Conservation (phyloP, 2,797 vertebrate genomes). For the Sebastes minor region DNA sequence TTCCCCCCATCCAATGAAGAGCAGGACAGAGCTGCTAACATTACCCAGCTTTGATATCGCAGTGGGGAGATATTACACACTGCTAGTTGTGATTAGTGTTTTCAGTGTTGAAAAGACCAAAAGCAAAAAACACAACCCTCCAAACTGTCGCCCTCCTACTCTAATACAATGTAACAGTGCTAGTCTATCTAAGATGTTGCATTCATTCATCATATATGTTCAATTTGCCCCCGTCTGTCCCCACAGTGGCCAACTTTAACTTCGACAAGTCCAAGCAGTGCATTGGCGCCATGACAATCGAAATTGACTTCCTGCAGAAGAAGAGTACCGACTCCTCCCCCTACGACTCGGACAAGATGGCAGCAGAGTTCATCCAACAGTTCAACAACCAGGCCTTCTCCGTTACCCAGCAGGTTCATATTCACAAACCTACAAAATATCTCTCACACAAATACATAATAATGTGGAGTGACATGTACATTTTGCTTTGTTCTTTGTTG, state of each 20-base stretch:
- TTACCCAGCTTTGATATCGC: neutral
- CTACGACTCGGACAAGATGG: conserved; percentile 97
- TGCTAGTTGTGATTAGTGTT: neutral
- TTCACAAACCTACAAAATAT: neutral
- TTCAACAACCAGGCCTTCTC: conserved; percentile 96
- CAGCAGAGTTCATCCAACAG: conserved; percentile 94
- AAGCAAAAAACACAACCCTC: neutral
- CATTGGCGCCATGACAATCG: conserved; percentile 94
- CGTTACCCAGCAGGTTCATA: conserved; percentile 91
- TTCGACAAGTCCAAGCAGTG: conserved; percentile 97
- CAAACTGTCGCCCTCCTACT: neutral
- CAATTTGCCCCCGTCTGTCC: neutral
- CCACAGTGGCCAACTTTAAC: conserved; percentile 88
- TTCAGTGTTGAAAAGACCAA: neutral
- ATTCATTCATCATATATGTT: neutral
- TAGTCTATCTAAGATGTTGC: too few relatives aligned
- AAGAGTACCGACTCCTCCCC: conserved; percentile 94
- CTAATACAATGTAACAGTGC: neutral
- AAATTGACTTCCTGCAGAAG: conserved; percentile 98
- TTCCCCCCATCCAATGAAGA: neutral
- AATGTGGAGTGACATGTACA: neutral
- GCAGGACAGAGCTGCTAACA: neutral
- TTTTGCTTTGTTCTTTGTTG: neutral
- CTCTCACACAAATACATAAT: too few relatives aligned
- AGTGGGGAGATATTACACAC: neutral